Evolutionary conservation across 2,888 invertebrate species (phyloP), one percentile per base, ranked within the genome.

Genomic region (Pheosia tremula): DNA sequence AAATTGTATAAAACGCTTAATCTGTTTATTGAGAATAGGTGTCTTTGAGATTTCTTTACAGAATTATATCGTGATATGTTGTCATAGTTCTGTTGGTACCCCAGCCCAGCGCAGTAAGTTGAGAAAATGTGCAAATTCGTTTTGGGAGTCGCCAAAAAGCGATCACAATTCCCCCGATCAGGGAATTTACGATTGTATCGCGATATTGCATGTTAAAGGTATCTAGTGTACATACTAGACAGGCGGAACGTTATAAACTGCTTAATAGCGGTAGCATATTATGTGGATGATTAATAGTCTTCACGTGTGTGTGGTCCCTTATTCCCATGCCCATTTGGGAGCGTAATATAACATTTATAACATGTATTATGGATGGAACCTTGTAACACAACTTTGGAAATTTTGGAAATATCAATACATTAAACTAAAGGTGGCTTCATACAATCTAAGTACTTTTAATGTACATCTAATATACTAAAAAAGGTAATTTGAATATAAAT

Each of bases 171-270:
- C 5, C 43, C 47, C 47, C 4, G 47, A 47, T n/a, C n/a, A 5
- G 5, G 4, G n/a, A 47, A 47, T 24, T 24, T 24, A 24, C 24
- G 24, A 24, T 24, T 24, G 24, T 24, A 24, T 24, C 24, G 24
- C 24, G 24, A 24, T 24, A 24, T 24, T 24, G 24, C 24, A 24
- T 24, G n/a, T 47, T 47, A n/a, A 47, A 47, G 47, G 47, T 47
- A 11, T 47, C 6, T n/a, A 9, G 9, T 47, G 47, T 47, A 47
- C 9, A 0, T 47, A 47, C 47, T n/a, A n/a, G 11, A n/a, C 41
- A 41, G 41, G n/a, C 47, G 62, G 56, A 59, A 64, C 13, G 50
- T 38, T 56, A n/a, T 52, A 52, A 41, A 59, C 53, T 56, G 36
- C 38, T 65, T 41, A 56, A 39, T 61, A 37, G 53, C 39, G 50